These are phyloP conservation scores for Ypsolopha scabrella DNA, from an alignment of 2,888 invertebrate species.

Conservation along the genomic window DNA sequence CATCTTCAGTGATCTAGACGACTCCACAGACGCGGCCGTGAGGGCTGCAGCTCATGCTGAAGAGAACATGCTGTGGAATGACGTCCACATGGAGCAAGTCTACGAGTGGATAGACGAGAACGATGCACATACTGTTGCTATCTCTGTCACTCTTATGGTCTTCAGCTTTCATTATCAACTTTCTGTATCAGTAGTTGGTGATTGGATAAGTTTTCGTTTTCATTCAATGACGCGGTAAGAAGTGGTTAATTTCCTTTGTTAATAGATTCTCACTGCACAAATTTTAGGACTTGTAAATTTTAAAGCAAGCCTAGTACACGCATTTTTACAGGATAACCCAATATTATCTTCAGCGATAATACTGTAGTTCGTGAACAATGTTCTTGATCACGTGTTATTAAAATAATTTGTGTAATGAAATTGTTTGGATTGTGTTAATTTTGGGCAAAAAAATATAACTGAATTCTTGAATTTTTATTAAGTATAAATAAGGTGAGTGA, in stretches of 20 bases:
- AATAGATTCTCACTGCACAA: too few species aligned
- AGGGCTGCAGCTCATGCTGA: conserved; percentile 17
- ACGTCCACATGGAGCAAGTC: conserved; percentile 19
- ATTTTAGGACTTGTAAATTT: background rate
- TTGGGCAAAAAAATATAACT: background rate
- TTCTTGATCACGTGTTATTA: conserved; percentile 33
- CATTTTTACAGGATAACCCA: conserved; percentile 19
- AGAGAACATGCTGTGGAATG: conserved; percentile 31
- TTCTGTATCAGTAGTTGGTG: conserved; percentile 24
- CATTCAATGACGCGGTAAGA: too few species aligned
- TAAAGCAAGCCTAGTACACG: background rate
- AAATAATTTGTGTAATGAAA: conserved; percentile 31
- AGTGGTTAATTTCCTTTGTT: too few species aligned
- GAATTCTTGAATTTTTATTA: background rate
- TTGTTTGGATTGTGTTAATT: conserved; percentile 22
- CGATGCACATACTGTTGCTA: conserved; percentile 32
- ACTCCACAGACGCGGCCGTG: conserved; percentile 24
- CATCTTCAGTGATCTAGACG: conserved; percentile 29
- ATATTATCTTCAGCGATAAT: conserved; percentile 32
- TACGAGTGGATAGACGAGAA: conserved; percentile 59
- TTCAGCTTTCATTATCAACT: conserved; percentile 28
- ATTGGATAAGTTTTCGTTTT: too few species aligned
- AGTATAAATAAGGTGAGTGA: background rate
- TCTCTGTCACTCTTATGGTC: conserved; percentile 33
- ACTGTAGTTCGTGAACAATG: conserved; percentile 21